Evolutionary conservation across 2,888 invertebrate species (phyloP), one percentile per base, ranked within the genome.

Genomic region (Cephalotes varians): DNA sequence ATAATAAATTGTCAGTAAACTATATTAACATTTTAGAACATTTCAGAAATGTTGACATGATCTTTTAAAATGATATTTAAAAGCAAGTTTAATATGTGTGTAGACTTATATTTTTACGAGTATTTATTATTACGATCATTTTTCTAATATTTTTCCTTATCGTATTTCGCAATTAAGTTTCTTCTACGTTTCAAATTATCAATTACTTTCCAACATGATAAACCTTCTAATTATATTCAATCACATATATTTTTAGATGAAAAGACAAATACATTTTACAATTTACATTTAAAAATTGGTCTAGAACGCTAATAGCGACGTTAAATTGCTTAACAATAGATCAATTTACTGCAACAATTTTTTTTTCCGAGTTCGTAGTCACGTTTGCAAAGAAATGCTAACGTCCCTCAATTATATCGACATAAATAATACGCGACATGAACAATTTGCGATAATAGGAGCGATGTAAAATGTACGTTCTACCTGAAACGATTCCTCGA

Each of bases 401-500:
- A n/a, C 15, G 18, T 15, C n/a, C 15, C 34, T 60, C n/a, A n/a
- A n/a, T 12, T 67, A 15, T 9, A 2, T 10, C 1, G 1, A 31
- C n/a, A 15, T 6, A 18, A 71, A 51, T 21, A 9, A 64, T 44
- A 67, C 5, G 73, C 2, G 40, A 21, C 25, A 3, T 18, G 12
- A 5, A 60, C 10, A 2, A 15, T 60, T 34, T 47, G 67, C 15
- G 0, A 56, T 31, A 28, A 31, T 3, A 2, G 40, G 40, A 2
- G 6, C n/a, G 28, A 40, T 3, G 21, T 5, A 49, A 56, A 40
- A 31, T 2, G 18, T 10, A 10, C n/a, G 12, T 28, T 92, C 94
- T 95, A 97, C 97, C 96, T 98, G 98, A 95, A 98, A 98, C 3
- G 98, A 97, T 95, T 98, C 98, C 95, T 98, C 98, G 92, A 98